These are phyloP conservation scores for Lasioglossum villosulum DNA, from an alignment of 2,888 invertebrate species.

Conservation along the genomic window DNA sequence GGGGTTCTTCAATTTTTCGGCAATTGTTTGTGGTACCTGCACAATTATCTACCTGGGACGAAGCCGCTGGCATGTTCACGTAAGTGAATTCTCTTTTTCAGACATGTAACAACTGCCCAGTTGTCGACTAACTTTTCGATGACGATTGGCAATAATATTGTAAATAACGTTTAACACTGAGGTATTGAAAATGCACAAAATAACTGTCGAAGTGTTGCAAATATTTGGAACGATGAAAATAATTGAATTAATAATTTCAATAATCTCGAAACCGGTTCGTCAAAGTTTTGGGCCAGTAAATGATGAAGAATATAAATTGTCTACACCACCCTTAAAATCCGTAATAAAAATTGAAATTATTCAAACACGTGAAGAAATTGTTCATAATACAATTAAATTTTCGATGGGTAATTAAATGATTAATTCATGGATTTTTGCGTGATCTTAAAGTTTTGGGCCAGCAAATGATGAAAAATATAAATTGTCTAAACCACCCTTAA, in stretches of 20 bases:
- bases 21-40: background rate
- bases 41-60: background rate
- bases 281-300: too few species aligned
- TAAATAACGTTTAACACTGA: background rate
- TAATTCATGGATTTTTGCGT: too few species aligned
- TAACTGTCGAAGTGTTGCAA: background rate
- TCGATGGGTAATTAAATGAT: too few species aligned
- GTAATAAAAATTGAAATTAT: background rate
- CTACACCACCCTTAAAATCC: background rate
- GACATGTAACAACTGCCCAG: background rate
- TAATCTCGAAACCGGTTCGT: background rate
- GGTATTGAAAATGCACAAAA: background rate
- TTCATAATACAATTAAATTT: too few species aligned
- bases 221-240: background rate
- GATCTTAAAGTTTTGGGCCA: too few species aligned
- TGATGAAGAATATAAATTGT: background rate
- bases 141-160: background rate
- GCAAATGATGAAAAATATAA: background rate
- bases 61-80: constrained; percentile 21
- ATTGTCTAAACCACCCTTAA: background rate
- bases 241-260: background rate
- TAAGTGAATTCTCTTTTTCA: constrained; percentile 12
- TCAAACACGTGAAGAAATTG: background rate
- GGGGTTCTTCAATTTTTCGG: constrained; percentile 22
- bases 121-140: background rate